Evolutionary conservation across 2,113 vertebrate genomes (phyloP).

Genomic region (Loxodonta africana): DNA sequence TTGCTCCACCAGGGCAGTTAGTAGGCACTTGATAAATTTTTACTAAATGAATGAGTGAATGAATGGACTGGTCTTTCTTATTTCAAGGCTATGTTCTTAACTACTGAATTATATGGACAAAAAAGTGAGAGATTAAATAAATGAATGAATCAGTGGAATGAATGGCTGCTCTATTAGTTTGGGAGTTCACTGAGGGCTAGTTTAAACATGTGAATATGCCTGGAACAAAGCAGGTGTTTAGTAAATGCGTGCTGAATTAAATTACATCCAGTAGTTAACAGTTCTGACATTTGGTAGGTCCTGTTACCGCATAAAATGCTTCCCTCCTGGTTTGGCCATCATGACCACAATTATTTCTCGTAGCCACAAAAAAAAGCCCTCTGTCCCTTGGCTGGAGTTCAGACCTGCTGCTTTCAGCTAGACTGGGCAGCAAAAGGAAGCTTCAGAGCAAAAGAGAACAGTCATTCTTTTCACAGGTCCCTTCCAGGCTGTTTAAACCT

Average conservation of each 20-base stretch:
- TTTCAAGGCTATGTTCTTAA: constrained; percentile 17
- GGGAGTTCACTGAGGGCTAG: background rate
- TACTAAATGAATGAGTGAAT: background rate
- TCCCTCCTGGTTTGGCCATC: constrained; percentile 55
- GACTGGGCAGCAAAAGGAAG: constrained; percentile 54
- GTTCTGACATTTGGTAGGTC: constrained; percentile 5
- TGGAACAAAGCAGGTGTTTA: constrained; percentile 40
- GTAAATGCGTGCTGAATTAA: background rate
- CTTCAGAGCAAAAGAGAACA: constrained; percentile 68
- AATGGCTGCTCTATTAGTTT: background rate
- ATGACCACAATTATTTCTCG: constrained; percentile 59
- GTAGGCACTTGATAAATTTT: background rate
- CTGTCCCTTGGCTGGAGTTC: constrained; percentile 75
- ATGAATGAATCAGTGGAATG: background rate
- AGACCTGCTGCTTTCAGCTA: constrained; percentile 66
- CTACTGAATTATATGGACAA: background rate
- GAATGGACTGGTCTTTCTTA: background rate
- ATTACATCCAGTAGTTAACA: background rate
- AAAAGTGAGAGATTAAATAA: constrained; percentile 27
- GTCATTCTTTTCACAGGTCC: constrained; percentile 60
- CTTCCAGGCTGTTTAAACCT: constrained; percentile 60
- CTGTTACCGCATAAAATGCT: constrained; percentile 44
- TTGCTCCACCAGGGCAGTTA: background rate
- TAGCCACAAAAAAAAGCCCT: constrained; percentile 61
- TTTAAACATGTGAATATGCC: background rate